These are phyloP conservation scores for Tineola bisselliella DNA, from an alignment of 2,888 invertebrate genomes.

Conservation along the genomic window DNA sequence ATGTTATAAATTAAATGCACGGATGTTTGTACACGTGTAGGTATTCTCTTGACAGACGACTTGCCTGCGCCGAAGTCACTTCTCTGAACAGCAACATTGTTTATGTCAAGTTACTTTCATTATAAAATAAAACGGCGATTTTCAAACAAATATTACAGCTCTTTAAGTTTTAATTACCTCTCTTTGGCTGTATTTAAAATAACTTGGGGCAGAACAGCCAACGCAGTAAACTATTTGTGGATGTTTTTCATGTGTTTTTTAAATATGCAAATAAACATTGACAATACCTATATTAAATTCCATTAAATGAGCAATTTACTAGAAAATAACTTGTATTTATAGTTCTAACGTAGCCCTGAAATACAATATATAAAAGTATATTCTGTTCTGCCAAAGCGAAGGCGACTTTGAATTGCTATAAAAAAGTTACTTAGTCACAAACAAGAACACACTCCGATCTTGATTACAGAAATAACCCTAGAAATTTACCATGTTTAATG, in stretches of 20 bases:
- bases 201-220: not conserved
- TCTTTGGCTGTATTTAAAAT: not conserved
- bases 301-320: too few species aligned
- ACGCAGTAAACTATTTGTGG: too few species aligned
- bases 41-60: slow-evolving; percentile 4
- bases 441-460: too few species aligned
- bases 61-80: not conserved
- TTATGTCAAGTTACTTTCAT: not conserved
- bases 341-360: too few species aligned
- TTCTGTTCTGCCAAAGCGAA: too few species aligned
- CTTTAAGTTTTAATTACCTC: not conserved
- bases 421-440: too few species aligned
- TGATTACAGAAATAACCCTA: not conserved
- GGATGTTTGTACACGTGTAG: slow-evolving; percentile 14
- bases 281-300: too few species aligned
- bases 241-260: too few species aligned
- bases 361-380: too few species aligned
- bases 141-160: not conserved
- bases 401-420: too few species aligned
- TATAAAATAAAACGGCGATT: slow-evolving; percentile 1
- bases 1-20: slow-evolving; percentile 14
- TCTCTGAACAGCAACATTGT: not conserved
- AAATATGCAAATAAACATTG: too few species aligned
- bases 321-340: too few species aligned
- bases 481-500: not conserved